Evolutionary conservation across 2,113 vertebrate species (phyloP), one percentile per base, ranked within the genome.

Genomic region (Labrus mixtus): DNA sequence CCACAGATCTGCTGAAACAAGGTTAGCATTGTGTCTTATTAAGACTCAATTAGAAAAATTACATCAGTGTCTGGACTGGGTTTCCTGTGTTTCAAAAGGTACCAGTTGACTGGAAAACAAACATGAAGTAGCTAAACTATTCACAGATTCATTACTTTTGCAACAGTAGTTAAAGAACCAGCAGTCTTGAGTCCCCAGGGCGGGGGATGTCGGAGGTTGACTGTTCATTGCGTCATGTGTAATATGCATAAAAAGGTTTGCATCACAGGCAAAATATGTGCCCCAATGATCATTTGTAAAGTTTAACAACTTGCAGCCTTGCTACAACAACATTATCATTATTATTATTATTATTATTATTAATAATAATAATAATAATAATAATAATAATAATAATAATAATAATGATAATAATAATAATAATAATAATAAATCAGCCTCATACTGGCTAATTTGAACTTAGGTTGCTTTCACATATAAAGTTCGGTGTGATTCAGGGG

Each of bases 41-140:
- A 68, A 78, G 71, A 87, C 87, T 73, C 78, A 87, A 83, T 83
- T 50, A 74, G 82, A 89, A 16, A 83, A 82, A 86, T 87, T 71
- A 87, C 79, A 88, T 86, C 77, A 87, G 76, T 7, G 89, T 90
- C 90, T 93, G 83, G 84, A 77, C 79, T 68, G 56, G 54, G 73
- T 82, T 87, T 88, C 71, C 81, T 79, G 69, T 78, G 29, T 77
- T 76, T 48, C 69, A 45, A 63, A 76, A 73, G 60, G 76, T 82
- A 68, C 65, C 59, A 72, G 57, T 70, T 1, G 10, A 64, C 68
- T 54, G 67, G 76, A 90, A 51, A 87, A 79, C 65, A 51, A 77
- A 67, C 66, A 65, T 16, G 22, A 82, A 76, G 81, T 17, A 51
- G 45, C 3, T 61, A 4, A 87, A 82, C 41, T 72, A 62, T 58